Conservation (phyloP, 2,797 vertebrate genomes). For the Salarias fasciatus region DNA sequence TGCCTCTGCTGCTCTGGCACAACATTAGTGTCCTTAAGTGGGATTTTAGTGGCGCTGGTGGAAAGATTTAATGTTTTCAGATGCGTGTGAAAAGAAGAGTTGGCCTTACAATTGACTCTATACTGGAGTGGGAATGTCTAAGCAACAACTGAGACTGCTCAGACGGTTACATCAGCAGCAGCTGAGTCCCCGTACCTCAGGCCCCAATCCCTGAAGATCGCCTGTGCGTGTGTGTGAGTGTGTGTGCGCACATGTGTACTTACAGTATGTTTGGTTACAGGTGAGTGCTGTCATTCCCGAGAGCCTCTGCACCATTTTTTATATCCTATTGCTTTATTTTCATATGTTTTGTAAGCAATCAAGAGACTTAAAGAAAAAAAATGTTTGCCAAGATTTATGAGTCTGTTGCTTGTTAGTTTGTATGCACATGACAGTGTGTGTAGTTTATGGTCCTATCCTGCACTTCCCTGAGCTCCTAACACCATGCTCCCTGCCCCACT, state of each 20-base stretch:
- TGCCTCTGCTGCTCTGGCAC: slow-evolving; percentile 10
- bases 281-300: slow-evolving; percentile 5
- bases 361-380: slow-evolving; percentile 9
- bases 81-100: neutral
- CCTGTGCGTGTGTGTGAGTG: slow-evolving; percentile 33
- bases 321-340: slow-evolving; percentile 22
- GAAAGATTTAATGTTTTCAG: slow-evolving; percentile 12
- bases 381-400: slow-evolving; percentile 31
- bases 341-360: slow-evolving; percentile 26
- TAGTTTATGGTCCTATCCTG: slow-evolving; percentile 45
- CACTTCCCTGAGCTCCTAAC: slow-evolving; percentile 66
- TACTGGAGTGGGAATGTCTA: slow-evolving; percentile 32
- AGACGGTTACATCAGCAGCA: slow-evolving; percentile 65
- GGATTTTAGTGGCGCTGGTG: slow-evolving; percentile 6
- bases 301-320: slow-evolving; percentile 10
- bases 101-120: neutral
- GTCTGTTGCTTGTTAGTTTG: slow-evolving; percentile 28
- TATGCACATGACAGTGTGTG: slow-evolving; percentile 38
- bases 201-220: slow-evolving; percentile 55
- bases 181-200: slow-evolving; percentile 59
- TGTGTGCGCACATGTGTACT: slow-evolving; percentile 20
- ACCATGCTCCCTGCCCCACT: slow-evolving; percentile 72
- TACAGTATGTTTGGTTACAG: slow-evolving; percentile 6
- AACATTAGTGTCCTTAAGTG: neutral
- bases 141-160: slow-evolving; percentile 54